Percentiles rank a stretch among this genome's conserved stretches.
Conservation (phyloP, 92 coral and sea anemone species). For the Isaurus tuberculatus region DNA sequence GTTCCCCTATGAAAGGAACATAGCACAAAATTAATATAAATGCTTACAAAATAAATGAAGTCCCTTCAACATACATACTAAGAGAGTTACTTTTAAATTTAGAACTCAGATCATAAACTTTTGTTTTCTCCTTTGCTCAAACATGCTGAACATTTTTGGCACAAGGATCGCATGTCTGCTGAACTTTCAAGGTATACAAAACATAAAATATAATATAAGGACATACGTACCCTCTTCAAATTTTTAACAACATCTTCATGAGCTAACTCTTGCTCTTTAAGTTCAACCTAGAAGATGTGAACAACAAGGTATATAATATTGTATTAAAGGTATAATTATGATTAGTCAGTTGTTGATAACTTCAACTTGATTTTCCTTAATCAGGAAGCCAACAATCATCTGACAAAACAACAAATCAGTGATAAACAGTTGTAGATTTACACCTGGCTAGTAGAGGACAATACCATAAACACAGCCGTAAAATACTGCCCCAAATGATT, state of each 20-base stretch:
- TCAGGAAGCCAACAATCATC: too few relatives aligned
- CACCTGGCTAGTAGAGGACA: too few relatives aligned
- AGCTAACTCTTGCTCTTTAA: slow-evolving; percentile 95
- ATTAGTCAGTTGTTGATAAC: too few relatives aligned
- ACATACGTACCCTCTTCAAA: slow-evolving; percentile 81
- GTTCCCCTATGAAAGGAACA: slow-evolving; percentile 69
- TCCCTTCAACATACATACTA: not conserved
- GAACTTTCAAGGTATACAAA: not conserved
- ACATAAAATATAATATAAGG: not conserved
- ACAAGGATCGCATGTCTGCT: not conserved
- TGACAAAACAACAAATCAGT: too few relatives aligned
- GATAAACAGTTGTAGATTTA: too few relatives aligned
- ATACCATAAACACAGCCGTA: too few relatives aligned
- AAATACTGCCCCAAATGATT: too few relatives aligned
- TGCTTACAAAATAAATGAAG: not conserved
- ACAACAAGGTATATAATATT: not conserved
- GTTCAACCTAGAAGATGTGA: slow-evolving; percentile 72
- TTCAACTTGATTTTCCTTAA: too few relatives aligned
- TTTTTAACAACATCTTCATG: slow-evolving; percentile 98
- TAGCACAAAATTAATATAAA: not conserved
- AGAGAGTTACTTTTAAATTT: not conserved
- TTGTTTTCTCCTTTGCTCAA: too few relatives aligned
- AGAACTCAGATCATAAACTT: too few relatives aligned
- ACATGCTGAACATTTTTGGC: too few relatives aligned
- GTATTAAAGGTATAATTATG: too few relatives aligned